phyloP scores from a whole-genome alignment of 2,113 vertebrate species.

The Xyrauchen texanus region DNA sequence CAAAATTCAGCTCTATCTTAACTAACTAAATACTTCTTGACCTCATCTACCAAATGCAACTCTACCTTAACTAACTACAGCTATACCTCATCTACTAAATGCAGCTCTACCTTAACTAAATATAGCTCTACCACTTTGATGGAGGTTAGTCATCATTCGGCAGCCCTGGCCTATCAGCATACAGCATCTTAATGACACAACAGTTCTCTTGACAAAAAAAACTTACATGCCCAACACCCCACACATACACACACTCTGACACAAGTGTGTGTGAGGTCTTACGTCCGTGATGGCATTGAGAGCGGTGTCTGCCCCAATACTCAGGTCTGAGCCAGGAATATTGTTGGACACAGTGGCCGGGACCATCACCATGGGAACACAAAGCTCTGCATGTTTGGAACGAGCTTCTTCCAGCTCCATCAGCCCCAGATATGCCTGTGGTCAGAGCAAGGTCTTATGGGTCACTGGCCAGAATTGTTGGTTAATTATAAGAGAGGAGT shows the following conservation, averaged over 20 bases:
- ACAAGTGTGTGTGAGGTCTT: slow-evolving; percentile 74
- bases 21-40: too few species aligned
- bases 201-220: slow-evolving; percentile 10
- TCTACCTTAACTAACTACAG: too few species aligned
- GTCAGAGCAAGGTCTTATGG: slow-evolving; percentile 55
- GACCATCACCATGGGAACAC: slow-evolving; percentile 96
- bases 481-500: slow-evolving; percentile 31
- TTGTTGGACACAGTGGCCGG: slow-evolving; percentile 98
- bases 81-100: too few species aligned
- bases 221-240: background rate
- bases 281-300: slow-evolving; percentile 97
- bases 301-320: slow-evolving; percentile 96
- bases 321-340: slow-evolving; percentile 95
- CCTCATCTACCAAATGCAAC: too few species aligned
- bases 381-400: slow-evolving; percentile 82
- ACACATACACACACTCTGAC: slow-evolving; percentile 6
- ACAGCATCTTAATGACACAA: background rate
- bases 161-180: background rate
- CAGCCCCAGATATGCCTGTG: slow-evolving; percentile 93
- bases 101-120: too few species aligned
- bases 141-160: background rate
- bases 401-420: slow-evolving; percentile 87
- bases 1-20: too few species aligned
- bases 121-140: background rate
- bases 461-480: slow-evolving; percentile 20